Conservation (phyloP, 2,113 vertebrate species). For the Phyllostomus discolor region DNA sequence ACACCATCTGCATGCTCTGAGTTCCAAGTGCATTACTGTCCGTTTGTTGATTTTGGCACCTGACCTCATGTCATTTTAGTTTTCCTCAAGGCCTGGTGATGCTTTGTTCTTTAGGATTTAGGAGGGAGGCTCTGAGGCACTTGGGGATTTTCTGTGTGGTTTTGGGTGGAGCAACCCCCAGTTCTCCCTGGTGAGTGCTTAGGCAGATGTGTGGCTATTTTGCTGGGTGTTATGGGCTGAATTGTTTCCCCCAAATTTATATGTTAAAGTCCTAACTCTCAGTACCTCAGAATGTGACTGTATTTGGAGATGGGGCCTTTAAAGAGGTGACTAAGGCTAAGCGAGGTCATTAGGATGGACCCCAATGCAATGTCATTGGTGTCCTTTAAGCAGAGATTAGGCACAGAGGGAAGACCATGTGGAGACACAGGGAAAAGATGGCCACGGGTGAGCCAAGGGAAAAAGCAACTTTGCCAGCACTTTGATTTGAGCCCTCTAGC, state of each 20-base stretch:
- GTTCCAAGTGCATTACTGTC: not conserved
- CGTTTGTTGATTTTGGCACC: not conserved
- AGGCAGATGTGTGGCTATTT: not conserved
- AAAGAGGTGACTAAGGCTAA: not conserved
- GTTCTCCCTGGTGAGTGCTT: not conserved
- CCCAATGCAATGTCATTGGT: not conserved
- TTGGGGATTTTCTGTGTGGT: not conserved
- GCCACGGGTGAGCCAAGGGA: not conserved
- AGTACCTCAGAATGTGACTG: not conserved
- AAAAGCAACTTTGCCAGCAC: not conserved
- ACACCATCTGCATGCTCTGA: accelerated
- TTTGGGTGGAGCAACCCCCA: not conserved
- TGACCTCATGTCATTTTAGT: not conserved
- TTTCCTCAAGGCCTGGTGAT: not conserved
- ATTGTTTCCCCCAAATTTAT: not conserved
- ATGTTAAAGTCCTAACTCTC: not conserved
- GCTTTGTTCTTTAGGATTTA: not conserved
- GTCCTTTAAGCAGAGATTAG: not conserved
- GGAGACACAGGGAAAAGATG: not conserved
- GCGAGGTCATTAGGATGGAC: not conserved
- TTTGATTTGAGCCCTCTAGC: not conserved
- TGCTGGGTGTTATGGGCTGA: not conserved
- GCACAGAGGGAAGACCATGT: not conserved
- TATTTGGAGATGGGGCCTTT: not conserved
- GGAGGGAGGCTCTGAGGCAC: not conserved